Evolutionary conservation across 2,888 invertebrate genomes (phyloP).

Genomic region (Drosophila putrida): DNA sequence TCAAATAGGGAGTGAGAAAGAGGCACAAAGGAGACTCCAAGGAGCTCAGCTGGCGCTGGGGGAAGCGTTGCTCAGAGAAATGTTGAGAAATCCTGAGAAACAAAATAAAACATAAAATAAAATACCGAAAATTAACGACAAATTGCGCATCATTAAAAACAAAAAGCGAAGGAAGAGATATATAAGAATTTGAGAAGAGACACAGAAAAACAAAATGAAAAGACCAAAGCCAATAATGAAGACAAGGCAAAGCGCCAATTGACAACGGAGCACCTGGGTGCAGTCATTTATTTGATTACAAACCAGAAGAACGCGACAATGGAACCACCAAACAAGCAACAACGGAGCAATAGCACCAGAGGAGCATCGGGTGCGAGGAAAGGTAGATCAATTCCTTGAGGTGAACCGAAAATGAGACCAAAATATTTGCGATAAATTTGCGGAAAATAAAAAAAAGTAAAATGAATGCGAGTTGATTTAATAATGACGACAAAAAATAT

Average conservation of each 20-base stretch:
- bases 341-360: not conserved
- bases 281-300: conserved; percentile 78
- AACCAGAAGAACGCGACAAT: conserved; percentile 57
- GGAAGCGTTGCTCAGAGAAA: conserved; percentile 23
- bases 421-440: conserved; percentile 58
- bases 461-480: conserved; percentile 52
- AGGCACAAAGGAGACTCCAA: conserved; percentile 3
- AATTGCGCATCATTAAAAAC: conserved; percentile 80
- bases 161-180: conserved; percentile 8
- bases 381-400: conserved; percentile 30
- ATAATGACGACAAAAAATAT: conserved; percentile 30
- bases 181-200: conserved; percentile 8
- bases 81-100: conserved; percentile 47
- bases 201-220: not conserved
- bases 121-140: conserved; percentile 79
- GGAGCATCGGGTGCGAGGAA: not conserved
- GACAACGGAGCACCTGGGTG: conserved; percentile 63
- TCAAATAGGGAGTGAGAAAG: conserved; percentile 4
- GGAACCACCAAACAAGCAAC: conserved; percentile 26
- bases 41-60: conserved; percentile 46
- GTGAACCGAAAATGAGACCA: conserved; percentile 28
- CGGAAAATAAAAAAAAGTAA: conserved; percentile 16
- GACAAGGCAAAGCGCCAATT: conserved; percentile 42
- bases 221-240: conserved; percentile 64
- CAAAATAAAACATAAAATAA: conserved; percentile 68